A percentile compares a stretch with the other conserved stretches of the same genome.
Conservation (phyloP, 1,140 invertebrate species). For the Magallana ariakensis region DNA sequence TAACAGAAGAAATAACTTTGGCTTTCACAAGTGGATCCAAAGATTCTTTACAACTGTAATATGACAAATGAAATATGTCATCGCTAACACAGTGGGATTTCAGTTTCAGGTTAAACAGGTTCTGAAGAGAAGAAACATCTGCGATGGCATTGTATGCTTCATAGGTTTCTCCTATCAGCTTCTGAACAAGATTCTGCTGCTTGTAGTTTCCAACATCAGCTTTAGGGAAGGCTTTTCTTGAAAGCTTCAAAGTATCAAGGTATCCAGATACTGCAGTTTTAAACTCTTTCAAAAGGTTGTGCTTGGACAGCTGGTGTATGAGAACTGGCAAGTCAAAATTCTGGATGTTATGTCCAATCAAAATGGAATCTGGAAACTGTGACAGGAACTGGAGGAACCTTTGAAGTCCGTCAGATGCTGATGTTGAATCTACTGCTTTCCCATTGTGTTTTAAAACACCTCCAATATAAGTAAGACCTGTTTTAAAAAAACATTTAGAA, state of each 20-base stretch:
- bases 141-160: slow-evolving; percentile 43
- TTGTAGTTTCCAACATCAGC: slow-evolving; percentile 42
- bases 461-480: slow-evolving; percentile 24
- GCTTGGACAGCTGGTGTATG: slow-evolving; percentile 11
- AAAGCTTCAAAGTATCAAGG: slow-evolving; percentile 43
- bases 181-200: slow-evolving; percentile 44
- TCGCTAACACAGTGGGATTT: not conserved
- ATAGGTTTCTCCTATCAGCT: slow-evolving; percentile 35
- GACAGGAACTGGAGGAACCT: not conserved
- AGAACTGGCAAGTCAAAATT: slow-evolving; percentile 42
- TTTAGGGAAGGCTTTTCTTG: slow-evolving; percentile 33
- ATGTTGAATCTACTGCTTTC: not conserved
- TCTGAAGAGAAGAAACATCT: slow-evolving; percentile 41
- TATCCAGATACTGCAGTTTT: slow-evolving; percentile 14
- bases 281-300: not conserved
- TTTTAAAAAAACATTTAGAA: not conserved
- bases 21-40: slow-evolving; percentile 37
- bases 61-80: slow-evolving; percentile 30
- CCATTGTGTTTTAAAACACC: slow-evolving; percentile 11
- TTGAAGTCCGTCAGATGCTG: slow-evolving; percentile 5
- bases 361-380: not conserved
- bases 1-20: not conserved
- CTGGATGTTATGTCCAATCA: slow-evolving; percentile 44
- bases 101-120: slow-evolving; percentile 42
- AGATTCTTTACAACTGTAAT: slow-evolving; percentile 15